A percentile compares a stretch with the other conserved stretches of the same genome.
Conservation (phyloP, 2,113 vertebrate genomes). For the Equus quagga region DNA sequence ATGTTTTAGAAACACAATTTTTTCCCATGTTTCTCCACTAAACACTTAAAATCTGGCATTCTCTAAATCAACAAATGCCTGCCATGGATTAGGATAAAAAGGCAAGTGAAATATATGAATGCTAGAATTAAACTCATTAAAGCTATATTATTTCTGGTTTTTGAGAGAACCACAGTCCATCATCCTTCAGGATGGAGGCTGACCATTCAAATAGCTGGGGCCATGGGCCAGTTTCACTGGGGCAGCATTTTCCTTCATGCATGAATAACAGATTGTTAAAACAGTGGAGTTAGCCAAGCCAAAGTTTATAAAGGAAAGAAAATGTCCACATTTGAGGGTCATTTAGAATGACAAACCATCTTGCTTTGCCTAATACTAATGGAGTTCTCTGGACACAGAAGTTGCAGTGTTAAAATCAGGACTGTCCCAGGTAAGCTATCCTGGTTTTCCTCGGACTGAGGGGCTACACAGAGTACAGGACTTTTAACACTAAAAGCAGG, state of each 20-base stretch:
- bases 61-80: conserved; percentile 55
- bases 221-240: background rate
- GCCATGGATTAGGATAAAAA: background rate
- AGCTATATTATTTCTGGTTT: background rate
- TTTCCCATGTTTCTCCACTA: conserved; percentile 33
- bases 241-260: background rate
- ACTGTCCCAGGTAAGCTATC: background rate
- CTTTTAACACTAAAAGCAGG: background rate
- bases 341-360: background rate
- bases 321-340: background rate
- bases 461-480: background rate
- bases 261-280: background rate
- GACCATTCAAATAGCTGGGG: background rate
- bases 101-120: background rate
- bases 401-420: background rate
- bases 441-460: background rate
- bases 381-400: background rate
- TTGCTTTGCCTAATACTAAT: background rate
- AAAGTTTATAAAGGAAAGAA: background rate
- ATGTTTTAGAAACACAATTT: conserved; percentile 65
- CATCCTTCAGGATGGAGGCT: background rate
- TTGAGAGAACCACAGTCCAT: background rate
- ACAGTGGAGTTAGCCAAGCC: background rate
- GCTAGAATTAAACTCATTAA: background rate
- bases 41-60: conserved; percentile 43